phyloP scores from a whole-genome alignment of 2,888 invertebrate genomes.

The Drosophila atripex region DNA sequence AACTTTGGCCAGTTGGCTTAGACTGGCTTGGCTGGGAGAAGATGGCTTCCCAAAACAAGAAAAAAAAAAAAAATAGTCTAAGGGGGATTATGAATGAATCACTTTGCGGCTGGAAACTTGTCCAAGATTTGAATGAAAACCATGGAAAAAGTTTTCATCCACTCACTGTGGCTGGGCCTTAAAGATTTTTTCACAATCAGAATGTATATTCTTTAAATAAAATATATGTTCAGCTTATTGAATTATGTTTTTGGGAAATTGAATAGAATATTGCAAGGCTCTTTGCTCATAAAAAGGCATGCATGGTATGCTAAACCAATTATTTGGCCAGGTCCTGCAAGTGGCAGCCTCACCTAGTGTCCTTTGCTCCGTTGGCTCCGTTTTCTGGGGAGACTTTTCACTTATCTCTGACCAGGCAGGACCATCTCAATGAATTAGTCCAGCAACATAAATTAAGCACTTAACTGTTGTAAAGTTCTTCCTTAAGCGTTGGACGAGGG shows the following conservation, averaged over 20 bases:
- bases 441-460: slow-evolving; percentile 60
- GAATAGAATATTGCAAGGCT: not conserved
- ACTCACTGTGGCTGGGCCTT: not conserved
- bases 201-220: not conserved
- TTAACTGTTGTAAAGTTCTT: slow-evolving; percentile 50
- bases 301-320: slow-evolving; percentile 19
- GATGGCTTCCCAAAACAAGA: not conserved
- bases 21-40: slow-evolving; percentile 6
- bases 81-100: slow-evolving; percentile 40
- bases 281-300: not conserved
- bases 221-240: not conserved
- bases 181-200: not conserved
- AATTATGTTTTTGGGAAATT: slow-evolving; percentile 11
- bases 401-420: slow-evolving; percentile 34
- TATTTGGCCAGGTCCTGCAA: slow-evolving; percentile 10
- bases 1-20: slow-evolving; percentile 37
- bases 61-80: slow-evolving; percentile 9
- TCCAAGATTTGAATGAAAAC: slow-evolving; percentile 12
- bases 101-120: slow-evolving; percentile 32
- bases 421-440: slow-evolving; percentile 51
- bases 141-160: slow-evolving; percentile 14
- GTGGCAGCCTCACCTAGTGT: slow-evolving; percentile 13
- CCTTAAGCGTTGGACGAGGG: slow-evolving; percentile 7
- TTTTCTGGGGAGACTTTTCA: slow-evolving; percentile 9
- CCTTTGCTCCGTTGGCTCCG: slow-evolving; percentile 7